phyloP scores from a whole-genome alignment of 2,888 invertebrate species.

The Epinotia brunnichana region DNA sequence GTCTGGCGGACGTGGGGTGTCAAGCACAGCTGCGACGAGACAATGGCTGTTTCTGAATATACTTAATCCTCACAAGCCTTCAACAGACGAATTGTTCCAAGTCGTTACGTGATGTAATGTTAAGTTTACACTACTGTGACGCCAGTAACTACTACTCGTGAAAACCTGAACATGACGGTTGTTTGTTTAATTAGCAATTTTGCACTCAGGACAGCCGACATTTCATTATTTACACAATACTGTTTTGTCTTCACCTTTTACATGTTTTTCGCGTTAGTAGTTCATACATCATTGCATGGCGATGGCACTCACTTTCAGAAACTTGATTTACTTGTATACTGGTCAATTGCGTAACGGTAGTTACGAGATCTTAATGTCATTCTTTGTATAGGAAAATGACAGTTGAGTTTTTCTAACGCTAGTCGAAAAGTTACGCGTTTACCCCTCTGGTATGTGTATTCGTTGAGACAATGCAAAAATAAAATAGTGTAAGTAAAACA shows the following conservation, averaged over 20 bases:
- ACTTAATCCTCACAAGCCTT: constrained; percentile 20
- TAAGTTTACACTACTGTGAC: not conserved
- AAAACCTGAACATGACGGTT: constrained; percentile 7
- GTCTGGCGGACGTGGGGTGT: constrained; percentile 63
- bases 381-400: no score
- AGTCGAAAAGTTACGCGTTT: no score
- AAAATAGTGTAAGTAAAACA: not conserved
- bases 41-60: constrained; percentile 64
- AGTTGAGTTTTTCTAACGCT: no score
- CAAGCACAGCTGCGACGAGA: constrained; percentile 66
- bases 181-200: constrained; percentile 8
- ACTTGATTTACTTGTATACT: not conserved
- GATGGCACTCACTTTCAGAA: not conserved
- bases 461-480: no score
- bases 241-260: not conserved
- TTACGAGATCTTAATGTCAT: no score
- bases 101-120: constrained; percentile 6
- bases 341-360: no score
- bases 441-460: no score
- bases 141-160: not conserved
- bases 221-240: not conserved
- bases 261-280: not conserved
- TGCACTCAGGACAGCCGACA: not conserved
- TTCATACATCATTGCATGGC: not conserved
- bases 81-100: constrained; percentile 30